Percentiles rank a stretch among this genome's conserved stretches.
phyloP scores from a whole-genome alignment of 2,797 vertebrate genomes.

The Podarcis lilfordi region DNA sequence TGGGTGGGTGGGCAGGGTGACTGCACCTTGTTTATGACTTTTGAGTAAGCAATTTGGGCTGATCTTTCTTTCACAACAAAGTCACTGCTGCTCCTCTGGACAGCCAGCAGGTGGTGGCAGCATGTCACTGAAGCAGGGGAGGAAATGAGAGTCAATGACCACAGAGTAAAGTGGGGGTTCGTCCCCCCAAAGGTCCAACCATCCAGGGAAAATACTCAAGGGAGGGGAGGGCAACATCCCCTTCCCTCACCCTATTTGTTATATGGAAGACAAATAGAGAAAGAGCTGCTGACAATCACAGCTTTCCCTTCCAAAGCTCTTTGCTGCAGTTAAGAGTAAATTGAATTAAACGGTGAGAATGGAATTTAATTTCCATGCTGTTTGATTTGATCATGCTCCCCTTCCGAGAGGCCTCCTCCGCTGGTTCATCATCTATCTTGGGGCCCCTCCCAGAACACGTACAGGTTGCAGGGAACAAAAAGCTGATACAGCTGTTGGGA shows the following conservation, averaged over 20 bases:
- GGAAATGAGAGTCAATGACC: neutral
- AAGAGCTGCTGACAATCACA: neutral
- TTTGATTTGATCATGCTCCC: slow-evolving; percentile 38
- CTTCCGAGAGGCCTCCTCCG: fast-evolving
- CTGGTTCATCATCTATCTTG: neutral
- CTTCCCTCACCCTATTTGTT: neutral
- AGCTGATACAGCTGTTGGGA: slow-evolving; percentile 41
- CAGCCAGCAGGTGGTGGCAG: slow-evolving; percentile 9
- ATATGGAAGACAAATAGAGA: neutral
- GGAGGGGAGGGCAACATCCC: neutral
- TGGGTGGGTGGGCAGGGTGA: neutral
- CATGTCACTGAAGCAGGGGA: neutral
- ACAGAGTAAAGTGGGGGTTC: no score
- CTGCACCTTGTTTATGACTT: neutral
- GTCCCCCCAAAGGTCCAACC: neutral
- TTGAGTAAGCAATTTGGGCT: no score
- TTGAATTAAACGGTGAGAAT: neutral
- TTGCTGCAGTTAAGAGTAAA: slow-evolving; percentile 25
- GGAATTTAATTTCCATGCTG: slow-evolving; percentile 18
- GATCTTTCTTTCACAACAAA: neutral
- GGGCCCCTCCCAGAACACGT: neutral
- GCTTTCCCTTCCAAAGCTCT: neutral
- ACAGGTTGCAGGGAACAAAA: neutral
- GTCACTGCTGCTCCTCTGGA: neutral
- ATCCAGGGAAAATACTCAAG: neutral